Conservation (phyloP, 2,113 vertebrate genomes). For the Passer domesticus region DNA sequence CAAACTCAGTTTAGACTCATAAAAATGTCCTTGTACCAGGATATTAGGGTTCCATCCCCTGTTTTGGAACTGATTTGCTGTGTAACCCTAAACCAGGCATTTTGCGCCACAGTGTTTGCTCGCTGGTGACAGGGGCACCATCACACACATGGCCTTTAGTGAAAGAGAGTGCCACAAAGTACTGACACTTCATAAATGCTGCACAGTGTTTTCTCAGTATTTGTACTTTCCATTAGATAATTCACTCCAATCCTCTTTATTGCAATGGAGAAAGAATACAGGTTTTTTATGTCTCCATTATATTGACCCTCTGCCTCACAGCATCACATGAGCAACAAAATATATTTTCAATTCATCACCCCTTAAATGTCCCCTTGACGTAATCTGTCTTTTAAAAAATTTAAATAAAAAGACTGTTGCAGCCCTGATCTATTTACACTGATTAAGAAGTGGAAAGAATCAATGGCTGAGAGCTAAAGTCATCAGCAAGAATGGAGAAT, state of each 20-base stretch:
- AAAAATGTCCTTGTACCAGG: background rate
- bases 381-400: background rate
- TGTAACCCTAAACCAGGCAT: background rate
- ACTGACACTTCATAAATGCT: background rate
- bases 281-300: background rate
- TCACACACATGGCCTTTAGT: background rate
- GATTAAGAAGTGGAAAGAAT: constrained; percentile 46
- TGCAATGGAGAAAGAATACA: background rate
- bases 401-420: background rate
- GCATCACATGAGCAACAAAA: background rate
- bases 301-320: background rate
- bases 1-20: background rate
- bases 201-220: background rate
- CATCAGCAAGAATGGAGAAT: constrained; percentile 45
- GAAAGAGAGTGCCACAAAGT: background rate
- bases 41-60: background rate
- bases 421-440: constrained; percentile 39
- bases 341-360: background rate
- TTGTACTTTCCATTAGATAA: background rate
- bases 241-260: background rate
- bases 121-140: background rate
- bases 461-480: constrained; percentile 44
- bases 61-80: background rate
- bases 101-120: background rate
- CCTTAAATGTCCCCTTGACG: background rate